Percentiles rank a stretch among this genome's conserved stretches.
Evolutionary conservation across 2,797 vertebrate species (phyloP).

Genomic region (Lacerta agilis): DNA sequence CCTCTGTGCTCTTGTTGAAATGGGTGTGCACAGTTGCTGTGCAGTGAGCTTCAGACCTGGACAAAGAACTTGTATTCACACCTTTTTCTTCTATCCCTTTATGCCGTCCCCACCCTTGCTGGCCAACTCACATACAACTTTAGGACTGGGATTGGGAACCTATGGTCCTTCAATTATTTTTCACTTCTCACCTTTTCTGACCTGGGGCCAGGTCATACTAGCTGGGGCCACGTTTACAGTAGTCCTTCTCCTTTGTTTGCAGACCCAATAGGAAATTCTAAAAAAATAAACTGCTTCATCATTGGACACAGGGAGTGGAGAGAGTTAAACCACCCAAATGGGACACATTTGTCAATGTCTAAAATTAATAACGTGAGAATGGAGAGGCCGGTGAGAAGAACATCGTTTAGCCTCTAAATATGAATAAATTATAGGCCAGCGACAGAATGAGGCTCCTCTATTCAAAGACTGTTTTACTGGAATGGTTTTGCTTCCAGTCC

Average conservation of each 20-base stretch:
- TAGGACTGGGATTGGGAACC: too few relatives aligned
- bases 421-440: slow-evolving; percentile 38
- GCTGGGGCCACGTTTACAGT: neutral
- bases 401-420: slow-evolving; percentile 26
- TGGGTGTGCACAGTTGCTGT: too few relatives aligned
- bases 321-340: slow-evolving; percentile 35
- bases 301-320: slow-evolving; percentile 30
- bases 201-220: too few relatives aligned
- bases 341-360: slow-evolving; percentile 32
- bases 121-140: too few relatives aligned
- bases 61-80: too few relatives aligned
- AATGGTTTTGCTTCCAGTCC: neutral
- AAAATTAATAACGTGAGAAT: slow-evolving; percentile 43
- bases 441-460: slow-evolving; percentile 11
- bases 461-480: slow-evolving; percentile 4
- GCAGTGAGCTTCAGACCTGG: too few relatives aligned
- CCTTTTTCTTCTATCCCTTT: too few relatives aligned
- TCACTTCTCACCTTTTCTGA: too few relatives aligned
- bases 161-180: too few relatives aligned
- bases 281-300: slow-evolving; percentile 28
- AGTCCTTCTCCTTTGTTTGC: neutral
- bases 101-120: too few relatives aligned
- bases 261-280: neutral
- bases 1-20: too few relatives aligned
- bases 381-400: slow-evolving; percentile 36